These are phyloP conservation scores for Eupithecia exiguata DNA, from an alignment of 2,888 invertebrate genomes.

Conservation along the genomic window DNA sequence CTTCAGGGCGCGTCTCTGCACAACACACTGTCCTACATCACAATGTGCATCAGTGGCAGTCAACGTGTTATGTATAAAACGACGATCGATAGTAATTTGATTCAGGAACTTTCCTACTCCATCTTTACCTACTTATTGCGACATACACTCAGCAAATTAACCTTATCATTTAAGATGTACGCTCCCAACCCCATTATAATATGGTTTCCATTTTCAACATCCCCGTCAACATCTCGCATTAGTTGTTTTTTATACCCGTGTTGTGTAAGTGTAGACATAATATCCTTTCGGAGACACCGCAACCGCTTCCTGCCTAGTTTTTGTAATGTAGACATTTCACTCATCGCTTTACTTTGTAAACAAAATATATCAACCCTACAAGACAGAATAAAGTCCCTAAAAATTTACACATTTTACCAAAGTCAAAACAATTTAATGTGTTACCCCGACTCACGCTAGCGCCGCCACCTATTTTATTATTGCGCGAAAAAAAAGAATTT, in stretches of 20 bases:
- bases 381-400: background rate
- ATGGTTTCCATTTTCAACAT: background rate
- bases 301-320: conserved; percentile 23
- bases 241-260: conserved; percentile 4
- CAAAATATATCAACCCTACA: background rate
- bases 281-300: conserved; percentile 14
- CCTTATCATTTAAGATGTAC: background rate
- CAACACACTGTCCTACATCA: too few species aligned
- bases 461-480: too few species aligned
- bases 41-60: too few species aligned
- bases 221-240: background rate
- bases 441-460: too few species aligned
- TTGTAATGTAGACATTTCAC: conserved; percentile 21
- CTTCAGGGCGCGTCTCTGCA: too few species aligned
- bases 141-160: background rate
- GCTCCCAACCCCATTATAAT: background rate
- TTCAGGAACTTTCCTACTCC: too few species aligned
- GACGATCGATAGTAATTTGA: too few species aligned
- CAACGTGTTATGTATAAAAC: too few species aligned
- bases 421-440: background rate
- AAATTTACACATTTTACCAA: background rate
- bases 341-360: conserved; percentile 13
- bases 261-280: background rate
- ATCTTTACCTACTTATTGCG: background rate
- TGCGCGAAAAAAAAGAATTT: too few species aligned